Conservation (phyloP, 2,113 vertebrate species). For the Patagioenas fasciata region DNA sequence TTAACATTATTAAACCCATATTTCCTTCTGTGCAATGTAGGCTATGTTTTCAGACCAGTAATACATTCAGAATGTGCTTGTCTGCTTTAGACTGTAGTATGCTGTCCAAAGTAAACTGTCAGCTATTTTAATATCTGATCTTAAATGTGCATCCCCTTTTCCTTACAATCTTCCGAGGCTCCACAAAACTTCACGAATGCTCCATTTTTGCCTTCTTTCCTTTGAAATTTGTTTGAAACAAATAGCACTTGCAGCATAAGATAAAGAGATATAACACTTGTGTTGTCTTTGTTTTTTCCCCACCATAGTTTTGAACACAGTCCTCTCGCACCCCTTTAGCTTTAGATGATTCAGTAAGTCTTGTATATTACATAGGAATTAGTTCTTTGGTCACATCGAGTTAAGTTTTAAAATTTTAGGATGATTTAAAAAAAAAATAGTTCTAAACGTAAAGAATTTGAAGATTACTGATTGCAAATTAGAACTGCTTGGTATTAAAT, state of each 20-base stretch:
- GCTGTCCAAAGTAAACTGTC: neutral
- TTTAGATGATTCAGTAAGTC: neutral
- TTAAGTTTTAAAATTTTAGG: neutral
- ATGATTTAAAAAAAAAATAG: neutral
- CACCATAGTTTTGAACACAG: neutral
- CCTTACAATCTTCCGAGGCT: neutral
- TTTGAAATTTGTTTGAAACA: neutral
- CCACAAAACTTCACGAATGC: neutral
- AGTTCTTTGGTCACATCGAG: neutral
- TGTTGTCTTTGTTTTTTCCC: neutral
- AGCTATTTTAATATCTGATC: neutral
- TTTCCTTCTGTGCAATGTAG: neutral
- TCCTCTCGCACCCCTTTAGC: neutral
- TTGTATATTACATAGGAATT: neutral
- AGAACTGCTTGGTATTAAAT: neutral
- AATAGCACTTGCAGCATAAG: neutral
- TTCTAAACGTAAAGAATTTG: neutral
- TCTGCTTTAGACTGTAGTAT: neutral
- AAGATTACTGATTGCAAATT: neutral
- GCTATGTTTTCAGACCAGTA: slow-evolving; percentile 11
- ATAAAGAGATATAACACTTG: neutral
- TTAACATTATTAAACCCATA: neutral
- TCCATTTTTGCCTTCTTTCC: neutral
- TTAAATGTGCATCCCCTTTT: neutral
- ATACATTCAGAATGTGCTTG: neutral